These are phyloP conservation scores for Chloromyia formosa DNA, from an alignment of 2,888 invertebrate genomes.

Conservation along the genomic window DNA sequence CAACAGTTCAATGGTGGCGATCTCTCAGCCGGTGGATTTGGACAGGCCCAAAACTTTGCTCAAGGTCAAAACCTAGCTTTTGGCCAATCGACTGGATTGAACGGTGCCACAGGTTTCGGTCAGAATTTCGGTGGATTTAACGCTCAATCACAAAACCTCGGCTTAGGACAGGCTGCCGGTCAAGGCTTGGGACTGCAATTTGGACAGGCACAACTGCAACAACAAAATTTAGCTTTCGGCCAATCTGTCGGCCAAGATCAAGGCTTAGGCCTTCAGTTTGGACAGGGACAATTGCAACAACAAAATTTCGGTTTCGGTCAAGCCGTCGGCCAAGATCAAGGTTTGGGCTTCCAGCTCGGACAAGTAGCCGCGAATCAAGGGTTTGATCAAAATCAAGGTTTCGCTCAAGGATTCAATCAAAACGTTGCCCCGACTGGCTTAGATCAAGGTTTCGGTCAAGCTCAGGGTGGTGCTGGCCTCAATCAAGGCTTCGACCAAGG, in stretches of 20 bases:
- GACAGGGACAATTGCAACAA: background rate
- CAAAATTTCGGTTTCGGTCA: conserved; percentile 17
- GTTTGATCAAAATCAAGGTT: conserved; percentile 2
- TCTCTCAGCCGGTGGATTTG: too few species aligned
- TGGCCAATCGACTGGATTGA: background rate
- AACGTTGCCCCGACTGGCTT: background rate
- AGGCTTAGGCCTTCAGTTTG: background rate
- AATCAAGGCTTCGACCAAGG: conserved; percentile 6
- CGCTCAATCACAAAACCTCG: background rate
- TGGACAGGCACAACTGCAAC: background rate
- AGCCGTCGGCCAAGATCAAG: conserved; percentile 10
- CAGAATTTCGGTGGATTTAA: background rate
- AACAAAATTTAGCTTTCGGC: background rate
- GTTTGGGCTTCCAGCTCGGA: background rate
- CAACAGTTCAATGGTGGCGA: too few species aligned
- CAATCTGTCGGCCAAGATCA: background rate
- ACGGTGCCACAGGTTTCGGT: background rate
- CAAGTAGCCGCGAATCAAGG: conserved; percentile 1
- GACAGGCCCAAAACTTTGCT: background rate
- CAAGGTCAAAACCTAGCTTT: background rate
- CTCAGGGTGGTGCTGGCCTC: background rate
- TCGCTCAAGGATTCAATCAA: background rate
- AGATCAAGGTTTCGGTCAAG: background rate
- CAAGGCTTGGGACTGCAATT: background rate
- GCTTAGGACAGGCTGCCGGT: too few species aligned